A percentile compares a stretch with the other conserved stretches of the same genome.
These are phyloP conservation scores for Aptenodytes forsteri DNA, from an alignment of 2,113 vertebrate species.

Conservation along the genomic window DNA sequence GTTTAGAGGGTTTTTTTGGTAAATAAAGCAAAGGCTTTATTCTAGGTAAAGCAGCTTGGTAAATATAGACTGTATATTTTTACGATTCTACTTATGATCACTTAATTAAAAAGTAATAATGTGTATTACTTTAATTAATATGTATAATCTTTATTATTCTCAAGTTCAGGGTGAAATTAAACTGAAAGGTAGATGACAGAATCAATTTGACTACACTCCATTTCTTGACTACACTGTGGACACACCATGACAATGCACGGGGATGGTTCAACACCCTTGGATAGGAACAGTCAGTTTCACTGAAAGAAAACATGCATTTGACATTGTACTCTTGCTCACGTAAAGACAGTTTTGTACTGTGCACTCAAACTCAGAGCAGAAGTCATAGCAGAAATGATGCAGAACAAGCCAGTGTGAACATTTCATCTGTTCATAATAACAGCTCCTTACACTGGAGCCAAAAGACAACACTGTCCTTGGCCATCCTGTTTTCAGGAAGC, in stretches of 20 bases:
- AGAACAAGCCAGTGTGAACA: not conserved
- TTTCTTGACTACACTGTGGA: not conserved
- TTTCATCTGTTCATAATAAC: not conserved
- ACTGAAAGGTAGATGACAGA: not conserved
- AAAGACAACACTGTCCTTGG: not conserved
- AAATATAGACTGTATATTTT: not conserved
- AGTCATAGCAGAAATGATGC: not conserved
- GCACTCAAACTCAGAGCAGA: not conserved
- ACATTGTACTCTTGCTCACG: not conserved
- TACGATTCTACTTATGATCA: not conserved
- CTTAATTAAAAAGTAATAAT: not conserved
- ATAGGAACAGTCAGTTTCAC: not conserved
- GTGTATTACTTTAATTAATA: not conserved
- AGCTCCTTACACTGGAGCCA: not conserved
- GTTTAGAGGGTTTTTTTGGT: not conserved
- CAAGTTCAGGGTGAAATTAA: not conserved
- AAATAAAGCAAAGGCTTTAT: not conserved
- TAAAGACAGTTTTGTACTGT: not conserved
- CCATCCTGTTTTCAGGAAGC: not conserved
- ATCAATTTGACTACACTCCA: not conserved
- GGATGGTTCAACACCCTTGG: not conserved
- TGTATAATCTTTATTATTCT: not conserved
- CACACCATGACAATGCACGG: accelerated
- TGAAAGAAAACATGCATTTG: not conserved
- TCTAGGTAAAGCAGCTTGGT: not conserved